Percentiles rank a stretch among this genome's conserved stretches.
These are phyloP conservation scores for Peucedramus taeniatus DNA, from an alignment of 2,113 vertebrate genomes.

Conservation along the genomic window DNA sequence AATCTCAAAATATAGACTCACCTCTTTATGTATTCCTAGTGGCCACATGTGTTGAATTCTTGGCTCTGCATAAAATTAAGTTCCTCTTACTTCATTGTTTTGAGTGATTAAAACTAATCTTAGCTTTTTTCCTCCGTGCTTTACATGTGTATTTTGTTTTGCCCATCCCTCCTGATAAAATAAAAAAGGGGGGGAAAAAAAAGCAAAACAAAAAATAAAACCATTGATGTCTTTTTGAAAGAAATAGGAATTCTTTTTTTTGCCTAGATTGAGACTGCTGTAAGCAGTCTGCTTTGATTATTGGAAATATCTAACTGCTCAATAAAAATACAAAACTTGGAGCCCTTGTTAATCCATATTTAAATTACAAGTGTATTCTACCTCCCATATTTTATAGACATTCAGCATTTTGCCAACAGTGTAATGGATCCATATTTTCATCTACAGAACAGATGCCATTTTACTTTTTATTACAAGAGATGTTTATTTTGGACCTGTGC, in stretches of 20 bases:
- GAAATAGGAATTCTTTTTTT: background rate
- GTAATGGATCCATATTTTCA: background rate
- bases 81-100: background rate
- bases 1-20: conserved; percentile 14
- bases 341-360: background rate
- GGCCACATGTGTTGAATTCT: background rate
- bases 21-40: background rate
- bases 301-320: background rate
- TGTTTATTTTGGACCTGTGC: background rate
- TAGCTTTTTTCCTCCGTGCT: background rate
- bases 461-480: background rate
- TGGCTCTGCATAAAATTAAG: background rate
- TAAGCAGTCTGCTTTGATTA: background rate
- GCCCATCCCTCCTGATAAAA: background rate
- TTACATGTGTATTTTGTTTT: background rate
- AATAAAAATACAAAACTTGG: background rate
- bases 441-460: background rate
- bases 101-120: background rate
- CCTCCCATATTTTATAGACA: conserved; percentile 25
- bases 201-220: background rate
- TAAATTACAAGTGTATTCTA: background rate
- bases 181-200: background rate
- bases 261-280: background rate
- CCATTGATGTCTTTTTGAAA: background rate
- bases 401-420: background rate